Base-by-base conservation (phyloP, 2,113 vertebrate species). In the Sminthopsis crassicaudata region DNA sequence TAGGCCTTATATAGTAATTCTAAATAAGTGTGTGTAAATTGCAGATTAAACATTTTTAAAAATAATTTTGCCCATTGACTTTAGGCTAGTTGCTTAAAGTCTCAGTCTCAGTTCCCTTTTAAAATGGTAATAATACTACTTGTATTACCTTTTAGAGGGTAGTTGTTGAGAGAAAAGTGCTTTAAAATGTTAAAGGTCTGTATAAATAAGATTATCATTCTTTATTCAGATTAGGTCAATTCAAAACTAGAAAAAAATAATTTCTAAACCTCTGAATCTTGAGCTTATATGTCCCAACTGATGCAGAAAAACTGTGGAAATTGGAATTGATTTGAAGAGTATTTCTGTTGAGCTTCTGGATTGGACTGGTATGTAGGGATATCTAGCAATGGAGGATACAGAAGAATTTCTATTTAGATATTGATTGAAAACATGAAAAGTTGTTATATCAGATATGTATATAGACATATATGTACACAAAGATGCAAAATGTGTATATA, bases 371-470 rank as follows among this genome's bases (percentile, higher is more conserved):
- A 14, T 84, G 42, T 42, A 42, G n/a, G n/a, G 2, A 84, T 84
- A 8, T 42, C 19, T 84, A 84, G 67, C 60, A 76, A 76, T 1
- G 12, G 60, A 36, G 30, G 57, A 36, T 42, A 84, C 6, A 23
- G 67, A 84, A 89, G 53, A 36, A 46, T 91, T 93, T 88, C 51
- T 57, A 90, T 93, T 84, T 67, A 91, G 84, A 90, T 52, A 67
- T 60, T 89, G 22, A 42, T 22, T 76, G 36, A 53, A 92, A 92
- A 93, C 42, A 92, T 14, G 76, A 89, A 95, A 84, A 53, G 19
- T 92, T 53, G 50, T 51, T 11, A 54, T 89, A 92, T 55, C 4
- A 91, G 76, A 91, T 54, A 93, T 67, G 26, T 94, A 46, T 25
- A 2, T 76, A 76, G 14, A 67, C 30, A 36, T 36, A 67, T 16